Percentiles rank a stretch among this genome's conserved stretches.
Evolutionary conservation across 2,888 invertebrate species (phyloP).

Genomic region (Diloba caeruleocephala): DNA sequence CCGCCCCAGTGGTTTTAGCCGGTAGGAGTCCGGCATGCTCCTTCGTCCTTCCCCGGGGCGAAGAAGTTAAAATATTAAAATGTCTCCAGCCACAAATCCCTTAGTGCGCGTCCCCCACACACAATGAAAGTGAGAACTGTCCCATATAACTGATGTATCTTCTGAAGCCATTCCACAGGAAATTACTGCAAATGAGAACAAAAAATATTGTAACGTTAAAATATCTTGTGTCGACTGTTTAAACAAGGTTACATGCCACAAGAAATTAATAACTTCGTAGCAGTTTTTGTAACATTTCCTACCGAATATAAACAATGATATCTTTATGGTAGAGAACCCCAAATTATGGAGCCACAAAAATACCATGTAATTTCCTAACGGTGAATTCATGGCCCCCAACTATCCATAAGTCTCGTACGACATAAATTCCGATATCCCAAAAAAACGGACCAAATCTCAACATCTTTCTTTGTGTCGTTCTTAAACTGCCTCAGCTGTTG

Average conservation of each 20-base stretch:
- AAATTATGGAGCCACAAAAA: background rate
- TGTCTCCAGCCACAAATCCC: no score
- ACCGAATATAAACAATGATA: background rate
- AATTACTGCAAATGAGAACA: no score
- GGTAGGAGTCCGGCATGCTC: no score
- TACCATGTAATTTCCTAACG: conserved; percentile 16
- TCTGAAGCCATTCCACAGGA: no score
- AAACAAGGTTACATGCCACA: background rate
- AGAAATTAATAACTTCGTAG: conserved; percentile 29
- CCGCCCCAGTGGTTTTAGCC: no score
- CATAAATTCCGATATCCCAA: conserved; percentile 36
- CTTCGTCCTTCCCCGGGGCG: no score
- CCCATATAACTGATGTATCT: no score
- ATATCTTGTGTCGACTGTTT: background rate
- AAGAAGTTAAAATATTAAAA: no score
- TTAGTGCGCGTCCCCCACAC: no score
- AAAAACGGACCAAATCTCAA: conserved; percentile 40
- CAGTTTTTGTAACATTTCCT: conserved; percentile 13
- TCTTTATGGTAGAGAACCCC: conserved; percentile 8
- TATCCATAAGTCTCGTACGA: conserved; percentile 11
- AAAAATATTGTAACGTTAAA: no score
- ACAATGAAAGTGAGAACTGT: no score
- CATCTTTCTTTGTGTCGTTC: conserved; percentile 12
- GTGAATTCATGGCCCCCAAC: conserved; percentile 22
- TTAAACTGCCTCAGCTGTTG: conserved; percentile 52